A percentile compares a stretch with the other conserved stretches of the same genome.
These are phyloP conservation scores for Phyllopteryx taeniolatus DNA, from an alignment of 2,113 vertebrate species.

Conservation along the genomic window DNA sequence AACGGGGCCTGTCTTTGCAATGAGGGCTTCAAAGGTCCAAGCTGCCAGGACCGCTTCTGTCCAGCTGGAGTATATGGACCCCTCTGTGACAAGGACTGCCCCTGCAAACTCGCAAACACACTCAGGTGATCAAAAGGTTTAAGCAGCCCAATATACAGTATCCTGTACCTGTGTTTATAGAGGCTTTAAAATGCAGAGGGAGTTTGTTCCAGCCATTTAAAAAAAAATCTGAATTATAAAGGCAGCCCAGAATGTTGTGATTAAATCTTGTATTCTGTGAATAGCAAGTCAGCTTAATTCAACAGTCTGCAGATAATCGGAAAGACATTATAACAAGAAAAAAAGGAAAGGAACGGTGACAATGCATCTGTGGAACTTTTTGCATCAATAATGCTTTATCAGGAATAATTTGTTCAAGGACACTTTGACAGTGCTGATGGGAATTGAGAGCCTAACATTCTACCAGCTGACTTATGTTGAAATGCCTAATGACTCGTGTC, in stretches of 20 bases:
- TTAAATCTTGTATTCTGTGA: slow-evolving; percentile 1
- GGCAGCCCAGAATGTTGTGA: background rate
- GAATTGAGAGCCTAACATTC: background rate
- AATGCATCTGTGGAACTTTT: background rate
- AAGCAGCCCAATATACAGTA: background rate
- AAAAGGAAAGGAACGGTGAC: background rate
- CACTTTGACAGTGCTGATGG: background rate
- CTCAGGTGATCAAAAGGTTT: slow-evolving; percentile 76
- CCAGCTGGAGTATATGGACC: slow-evolving; percentile 86
- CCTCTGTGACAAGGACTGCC: slow-evolving; percentile 84
- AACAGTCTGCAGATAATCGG: background rate
- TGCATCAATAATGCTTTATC: background rate
- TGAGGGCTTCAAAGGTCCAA: slow-evolving; percentile 87
- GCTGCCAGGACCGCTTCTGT: slow-evolving; percentile 91
- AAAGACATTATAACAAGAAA: background rate
- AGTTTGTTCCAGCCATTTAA: background rate
- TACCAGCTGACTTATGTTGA: background rate
- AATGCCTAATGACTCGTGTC: background rate
- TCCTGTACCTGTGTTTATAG: background rate
- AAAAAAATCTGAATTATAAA: background rate
- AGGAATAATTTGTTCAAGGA: slow-evolving; percentile 9
- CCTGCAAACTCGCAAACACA: slow-evolving; percentile 81
- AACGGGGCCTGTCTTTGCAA: slow-evolving; percentile 88
- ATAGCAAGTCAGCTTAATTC: background rate
- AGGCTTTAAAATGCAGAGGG: background rate